Evolutionary conservation across 92 coral and sea anemone genomes (phyloP).

Genomic region (Zoanthus sansibaricus): DNA sequence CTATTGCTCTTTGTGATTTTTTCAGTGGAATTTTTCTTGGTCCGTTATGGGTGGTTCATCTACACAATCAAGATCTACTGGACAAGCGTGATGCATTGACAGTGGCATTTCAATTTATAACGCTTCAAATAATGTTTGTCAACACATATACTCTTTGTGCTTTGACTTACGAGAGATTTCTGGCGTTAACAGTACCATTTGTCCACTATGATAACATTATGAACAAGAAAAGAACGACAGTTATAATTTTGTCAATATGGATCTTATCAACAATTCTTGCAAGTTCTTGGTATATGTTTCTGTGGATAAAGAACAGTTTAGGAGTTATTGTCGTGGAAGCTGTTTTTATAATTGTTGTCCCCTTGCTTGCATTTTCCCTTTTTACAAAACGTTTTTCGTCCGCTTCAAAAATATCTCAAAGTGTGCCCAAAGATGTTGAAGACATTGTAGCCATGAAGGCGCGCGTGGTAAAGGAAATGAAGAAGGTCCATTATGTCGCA

Average conservation of each 20-base stretch:
- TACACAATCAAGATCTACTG: background rate
- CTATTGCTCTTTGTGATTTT: constrained; percentile 31
- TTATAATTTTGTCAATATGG: constrained; percentile 16
- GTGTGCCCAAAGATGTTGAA: background rate
- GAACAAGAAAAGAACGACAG: constrained; percentile 18
- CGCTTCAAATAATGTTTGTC: constrained; percentile 12
- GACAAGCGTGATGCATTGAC: background rate
- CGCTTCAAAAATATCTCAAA: background rate
- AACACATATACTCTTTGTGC: constrained; percentile 25
- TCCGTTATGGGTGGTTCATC: constrained; percentile 11
- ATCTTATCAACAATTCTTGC: constrained; percentile 38
- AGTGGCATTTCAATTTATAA: background rate
- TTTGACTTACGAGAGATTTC: constrained; percentile 27
- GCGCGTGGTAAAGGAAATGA: constrained; percentile 31
- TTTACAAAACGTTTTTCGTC: constrained; percentile 24
- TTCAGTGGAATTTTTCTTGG: constrained; percentile 32
- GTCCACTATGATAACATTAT: background rate
- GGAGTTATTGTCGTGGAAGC: constrained; percentile 1
- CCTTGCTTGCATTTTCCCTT: background rate
- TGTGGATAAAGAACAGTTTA: background rate
- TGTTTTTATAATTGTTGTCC: background rate
- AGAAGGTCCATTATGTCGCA: constrained; percentile 20
- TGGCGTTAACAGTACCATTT: background rate
- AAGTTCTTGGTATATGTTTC: constrained; percentile 5
- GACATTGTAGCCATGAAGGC: background rate